Evolutionary conservation across 2,113 vertebrate genomes (phyloP).

Genomic region (Pachypanchax playfairii): DNA sequence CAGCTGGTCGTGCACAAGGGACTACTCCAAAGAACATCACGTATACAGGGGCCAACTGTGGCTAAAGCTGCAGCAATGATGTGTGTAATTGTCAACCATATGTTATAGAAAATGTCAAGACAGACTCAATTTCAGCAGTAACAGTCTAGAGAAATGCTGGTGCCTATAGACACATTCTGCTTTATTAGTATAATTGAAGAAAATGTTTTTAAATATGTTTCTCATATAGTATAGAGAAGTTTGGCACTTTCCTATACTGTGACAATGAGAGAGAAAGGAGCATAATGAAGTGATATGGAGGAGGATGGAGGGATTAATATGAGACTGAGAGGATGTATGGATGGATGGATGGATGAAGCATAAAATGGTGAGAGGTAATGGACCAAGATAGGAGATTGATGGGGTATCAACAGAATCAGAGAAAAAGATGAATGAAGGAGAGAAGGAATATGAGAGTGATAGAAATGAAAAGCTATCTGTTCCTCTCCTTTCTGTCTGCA

Average conservation of each 20-base stretch:
- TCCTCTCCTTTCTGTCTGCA: conserved; percentile 29
- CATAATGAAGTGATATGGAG: conserved; percentile 24
- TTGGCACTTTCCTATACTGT: conserved; percentile 1
- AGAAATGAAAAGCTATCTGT: conserved; percentile 51
- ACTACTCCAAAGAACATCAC: background rate
- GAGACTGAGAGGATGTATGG: conserved; percentile 53
- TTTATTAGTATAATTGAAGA: background rate
- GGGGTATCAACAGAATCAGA: conserved; percentile 56
- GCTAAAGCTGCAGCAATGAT: no score
- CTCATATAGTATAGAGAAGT: conserved; percentile 1
- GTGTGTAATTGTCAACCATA: no score
- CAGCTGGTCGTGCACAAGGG: background rate
- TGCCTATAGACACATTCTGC: background rate
- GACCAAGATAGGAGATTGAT: conserved; percentile 67
- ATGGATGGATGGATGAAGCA: conserved; percentile 42
- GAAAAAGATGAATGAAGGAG: conserved; percentile 56
- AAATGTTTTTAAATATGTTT: background rate
- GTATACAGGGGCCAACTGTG: background rate
- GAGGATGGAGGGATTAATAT: conserved; percentile 36
- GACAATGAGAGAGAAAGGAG: conserved; percentile 16
- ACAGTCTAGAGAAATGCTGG: no score
- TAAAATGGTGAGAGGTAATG: conserved; percentile 65
- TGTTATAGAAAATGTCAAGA: no score
- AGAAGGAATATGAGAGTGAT: conserved; percentile 47
- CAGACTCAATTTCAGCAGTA: no score